phyloP scores from a whole-genome alignment of 2,113 vertebrate genomes.

The Lota lota region DNA sequence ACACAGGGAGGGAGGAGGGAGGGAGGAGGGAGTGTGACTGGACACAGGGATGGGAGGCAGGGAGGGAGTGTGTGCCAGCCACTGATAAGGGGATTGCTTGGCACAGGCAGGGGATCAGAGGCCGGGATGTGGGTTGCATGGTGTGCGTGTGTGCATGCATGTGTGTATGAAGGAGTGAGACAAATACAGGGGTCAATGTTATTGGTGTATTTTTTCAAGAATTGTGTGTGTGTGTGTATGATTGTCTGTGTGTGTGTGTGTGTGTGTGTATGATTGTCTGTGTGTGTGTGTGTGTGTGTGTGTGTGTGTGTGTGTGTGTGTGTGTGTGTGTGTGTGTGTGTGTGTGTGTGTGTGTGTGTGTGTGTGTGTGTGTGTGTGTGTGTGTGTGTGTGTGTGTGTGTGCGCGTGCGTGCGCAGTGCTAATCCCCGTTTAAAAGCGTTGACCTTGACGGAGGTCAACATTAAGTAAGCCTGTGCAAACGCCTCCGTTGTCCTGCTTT shows the following conservation, averaged over 20 bases:
- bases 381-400: slow-evolving; percentile 3
- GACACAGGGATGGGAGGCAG: slow-evolving; percentile 44
- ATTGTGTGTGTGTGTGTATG: not conserved
- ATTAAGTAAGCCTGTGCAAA: slow-evolving; percentile 13
- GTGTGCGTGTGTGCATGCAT: not conserved
- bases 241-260: no score
- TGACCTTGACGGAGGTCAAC: slow-evolving; percentile 23
- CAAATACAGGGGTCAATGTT: slow-evolving; percentile 24
- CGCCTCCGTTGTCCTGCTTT: slow-evolving; percentile 1
- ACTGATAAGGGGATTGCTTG: slow-evolving; percentile 70
- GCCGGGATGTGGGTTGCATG: not conserved
- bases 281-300: no score
- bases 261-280: no score
- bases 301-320: no score
- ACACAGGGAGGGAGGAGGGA: not conserved
- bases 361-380: no score
- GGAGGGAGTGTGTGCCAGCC: slow-evolving; percentile 56
- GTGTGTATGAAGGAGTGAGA: not conserved
- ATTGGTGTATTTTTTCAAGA: slow-evolving; percentile 5
- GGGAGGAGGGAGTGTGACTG: slow-evolving; percentile 33
- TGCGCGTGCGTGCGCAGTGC: not conserved
- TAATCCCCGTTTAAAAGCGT: not conserved
- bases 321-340: no score
- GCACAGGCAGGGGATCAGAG: slow-evolving; percentile 31
- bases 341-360: no score